These are phyloP conservation scores for Paraescarpia echinospica DNA, from an alignment of 1,140 invertebrate genomes.

Conservation along the genomic window DNA sequence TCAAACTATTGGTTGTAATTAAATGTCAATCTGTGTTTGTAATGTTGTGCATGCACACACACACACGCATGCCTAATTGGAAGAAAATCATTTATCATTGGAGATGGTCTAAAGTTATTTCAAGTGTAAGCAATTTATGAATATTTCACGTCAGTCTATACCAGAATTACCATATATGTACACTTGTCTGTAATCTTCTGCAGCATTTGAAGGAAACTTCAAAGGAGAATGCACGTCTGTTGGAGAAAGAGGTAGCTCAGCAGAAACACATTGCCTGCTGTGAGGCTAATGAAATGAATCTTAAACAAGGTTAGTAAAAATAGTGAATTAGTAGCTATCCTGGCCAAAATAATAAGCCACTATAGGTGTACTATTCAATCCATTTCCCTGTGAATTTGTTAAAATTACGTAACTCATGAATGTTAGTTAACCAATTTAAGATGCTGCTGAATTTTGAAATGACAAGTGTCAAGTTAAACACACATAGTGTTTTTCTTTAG, in stretches of 20 bases:
- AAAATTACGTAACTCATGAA: too few relatives aligned
- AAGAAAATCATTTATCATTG: too few relatives aligned
- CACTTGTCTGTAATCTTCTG: background rate
- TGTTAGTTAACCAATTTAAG: too few relatives aligned
- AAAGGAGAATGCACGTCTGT: background rate
- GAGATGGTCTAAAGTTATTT: background rate
- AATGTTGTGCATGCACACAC: background rate
- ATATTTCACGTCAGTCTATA: background rate
- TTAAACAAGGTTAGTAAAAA: background rate
- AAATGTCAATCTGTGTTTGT: background rate
- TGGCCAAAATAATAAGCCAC: background rate
- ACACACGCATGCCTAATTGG: too few relatives aligned
- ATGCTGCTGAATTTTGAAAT: too few relatives aligned
- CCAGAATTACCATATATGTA: background rate
- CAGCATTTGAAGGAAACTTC: background rate
- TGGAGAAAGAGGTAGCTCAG: background rate
- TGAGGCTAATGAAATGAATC: background rate
- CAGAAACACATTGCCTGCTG: background rate
- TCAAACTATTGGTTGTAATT: background rate
- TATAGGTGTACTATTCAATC: too few relatives aligned
- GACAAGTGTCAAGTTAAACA: too few relatives aligned
- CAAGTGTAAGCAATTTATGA: background rate
- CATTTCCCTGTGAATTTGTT: too few relatives aligned
- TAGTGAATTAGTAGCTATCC: background rate
- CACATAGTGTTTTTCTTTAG: too few relatives aligned